These are phyloP conservation scores for Yponomeuta plumbellus DNA, from an alignment of 2,888 invertebrate genomes.

Conservation along the genomic window DNA sequence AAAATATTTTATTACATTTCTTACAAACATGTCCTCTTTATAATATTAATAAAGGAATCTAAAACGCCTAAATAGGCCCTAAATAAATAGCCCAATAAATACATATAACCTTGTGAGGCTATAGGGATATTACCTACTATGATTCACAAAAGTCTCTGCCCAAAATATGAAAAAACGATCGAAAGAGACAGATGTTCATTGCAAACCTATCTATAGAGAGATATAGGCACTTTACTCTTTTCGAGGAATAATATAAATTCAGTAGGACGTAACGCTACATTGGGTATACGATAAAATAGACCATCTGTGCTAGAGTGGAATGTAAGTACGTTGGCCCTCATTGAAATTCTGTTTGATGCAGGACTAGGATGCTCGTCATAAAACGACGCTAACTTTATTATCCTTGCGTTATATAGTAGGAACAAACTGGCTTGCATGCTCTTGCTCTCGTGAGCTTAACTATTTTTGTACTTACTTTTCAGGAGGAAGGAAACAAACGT, in stretches of 20 bases:
- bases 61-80: too few relatives aligned
- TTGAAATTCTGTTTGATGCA: not conserved
- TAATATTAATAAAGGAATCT: too few relatives aligned
- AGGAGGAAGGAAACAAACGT: too few relatives aligned
- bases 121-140: not conserved
- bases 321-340: not conserved
- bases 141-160: not conserved
- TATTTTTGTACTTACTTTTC: too few relatives aligned
- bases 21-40: too few relatives aligned
- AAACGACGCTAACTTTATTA: too few relatives aligned
- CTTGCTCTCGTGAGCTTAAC: too few relatives aligned
- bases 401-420: too few relatives aligned
- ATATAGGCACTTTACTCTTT: not conserved
- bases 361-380: not conserved
- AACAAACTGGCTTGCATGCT: too few relatives aligned
- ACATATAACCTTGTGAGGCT: too few relatives aligned
- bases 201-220: not conserved
- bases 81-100: too few relatives aligned
- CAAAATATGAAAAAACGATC: slow-evolving; percentile 26
- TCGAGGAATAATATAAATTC: not conserved
- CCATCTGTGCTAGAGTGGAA: not conserved
- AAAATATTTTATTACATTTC: too few relatives aligned
- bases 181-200: slow-evolving; percentile 17
- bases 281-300: not conserved
- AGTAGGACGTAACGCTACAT: not conserved